Base-by-base conservation (phyloP, 2,113 vertebrate genomes). In the Carassius gibelio region DNA sequence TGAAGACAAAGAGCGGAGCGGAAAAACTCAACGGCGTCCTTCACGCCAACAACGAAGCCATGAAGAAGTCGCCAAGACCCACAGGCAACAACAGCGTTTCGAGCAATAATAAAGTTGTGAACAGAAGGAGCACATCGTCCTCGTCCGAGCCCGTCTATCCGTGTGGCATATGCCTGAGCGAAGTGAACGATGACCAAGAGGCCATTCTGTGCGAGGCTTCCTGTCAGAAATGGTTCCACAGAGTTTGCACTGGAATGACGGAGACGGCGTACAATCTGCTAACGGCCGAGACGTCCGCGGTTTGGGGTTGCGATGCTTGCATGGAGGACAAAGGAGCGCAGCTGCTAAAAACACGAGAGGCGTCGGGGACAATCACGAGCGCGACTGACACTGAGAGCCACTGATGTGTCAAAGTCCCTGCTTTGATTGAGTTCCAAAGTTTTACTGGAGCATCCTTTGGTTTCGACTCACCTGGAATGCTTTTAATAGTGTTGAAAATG, bases 171-270 rank as follows among this genome's bases (percentile, higher is more conserved):
- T 97, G 96, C 84, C 93, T 94, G 0, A 92, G 91, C 0, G 95
- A 97, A 81, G 96, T 97, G 69, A 96, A 95, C 0, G 96, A 96
- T 69, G 94, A 96, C 87, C 95, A 96, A 90, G 96, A 96, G 13
- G 95, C 96, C 88, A 96, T 96, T 85, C 87, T 96, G 52, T 96
- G 96, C 8, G 96, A 97, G 89, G 95, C 95, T 9, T 96, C 95
- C 3, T 97, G 96, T 87, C 96, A 96, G 77, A 96, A 96, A 11
- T 97, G 95, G 96, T 96, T 97, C 86, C 96, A 97, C 75, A 94
- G 95, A 17, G 77, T 95, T 81, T 97, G 96, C 57, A 96, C 96
- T 0, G 96, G 96, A n/a, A 96, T 97, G 96, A 97, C 96, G 0
- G 96, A 97, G 89, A 95, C 95, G 0, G 96, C 96, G 1, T 96